Base-by-base conservation (phyloP, 2,888 invertebrate species). In the Epirrhoe tristata region DNA sequence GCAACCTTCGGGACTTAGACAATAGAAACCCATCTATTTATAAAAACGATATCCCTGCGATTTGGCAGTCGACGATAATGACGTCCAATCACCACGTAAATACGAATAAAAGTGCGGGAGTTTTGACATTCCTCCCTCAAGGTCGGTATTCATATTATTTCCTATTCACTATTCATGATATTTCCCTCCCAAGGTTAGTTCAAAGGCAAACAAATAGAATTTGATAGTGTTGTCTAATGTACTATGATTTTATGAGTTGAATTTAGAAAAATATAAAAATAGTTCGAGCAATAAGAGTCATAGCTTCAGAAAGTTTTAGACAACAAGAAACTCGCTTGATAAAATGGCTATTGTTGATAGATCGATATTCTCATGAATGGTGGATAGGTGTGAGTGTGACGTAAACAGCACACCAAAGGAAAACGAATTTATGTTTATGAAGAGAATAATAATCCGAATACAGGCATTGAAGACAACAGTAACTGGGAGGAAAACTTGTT, bases 41-140 rank as follows among this genome's bases (percentile, higher is more conserved):
- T 71, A 73, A 72, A 70, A 57, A 52, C 5, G 32, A 58, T 62
- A 52, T 52, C 32, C 24, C 51, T 48, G 58, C 53, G 63, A 65
- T 66, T 74, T 74, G 72, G 72, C 73, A 72, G 46, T 61, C 51
- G 31, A 43, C 39, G 52, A 46, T 59, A 58, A 63, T 61, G 57
- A 55, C 67, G 63, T 69, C 48, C 54, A 24, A 57, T 53, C 43
- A 58, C 24, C 6, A 46, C n/a, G 16, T 51, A 7, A 31, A 36
- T n/a, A 53, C 52, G 32, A 36, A 24, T 36, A 16, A 58, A 53
- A 61, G 5, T 51, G 39, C 57, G 56, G 60, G 52, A 53, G 46
- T 56, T 63, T 14, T 63, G 56, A 56, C 60, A 57, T 60, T 67
- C 59, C 48, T 67, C 57, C 50, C 34, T 24, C 60, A 63, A 64